These are phyloP conservation scores for Pomacea canaliculata DNA, from an alignment of 2,888 invertebrate genomes.

Conservation along the genomic window DNA sequence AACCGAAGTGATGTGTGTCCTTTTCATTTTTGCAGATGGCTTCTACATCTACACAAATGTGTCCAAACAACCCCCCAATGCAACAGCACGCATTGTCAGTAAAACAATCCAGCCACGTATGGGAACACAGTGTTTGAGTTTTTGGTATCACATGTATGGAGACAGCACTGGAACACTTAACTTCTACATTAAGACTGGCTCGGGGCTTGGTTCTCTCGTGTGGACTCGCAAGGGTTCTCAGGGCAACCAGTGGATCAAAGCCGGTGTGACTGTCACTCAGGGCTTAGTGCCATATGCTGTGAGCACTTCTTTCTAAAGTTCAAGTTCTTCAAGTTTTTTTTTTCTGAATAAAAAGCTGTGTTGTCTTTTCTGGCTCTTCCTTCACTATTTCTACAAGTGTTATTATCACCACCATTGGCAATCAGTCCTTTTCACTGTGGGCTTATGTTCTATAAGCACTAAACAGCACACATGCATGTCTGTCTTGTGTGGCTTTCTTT, in stretches of 20 bases:
- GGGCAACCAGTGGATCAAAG: slow-evolving; percentile 55
- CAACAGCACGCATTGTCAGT: slow-evolving; percentile 70
- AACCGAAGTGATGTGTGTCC: too few species aligned
- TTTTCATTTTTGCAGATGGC: slow-evolving; percentile 31
- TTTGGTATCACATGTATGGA: slow-evolving; percentile 67
- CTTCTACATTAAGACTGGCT: slow-evolving; percentile 46
- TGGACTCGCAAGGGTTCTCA: slow-evolving; percentile 57
- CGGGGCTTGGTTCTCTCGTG: slow-evolving; percentile 38
- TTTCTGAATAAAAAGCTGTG: not conserved
- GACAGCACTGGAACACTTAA: slow-evolving; percentile 48
- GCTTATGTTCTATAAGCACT: too few species aligned
- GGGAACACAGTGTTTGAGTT: slow-evolving; percentile 48
- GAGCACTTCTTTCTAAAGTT: slow-evolving; percentile 5
- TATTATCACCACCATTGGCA: not conserved
- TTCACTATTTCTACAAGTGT: not conserved
- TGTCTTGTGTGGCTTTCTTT: too few species aligned
- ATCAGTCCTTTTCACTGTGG: too few species aligned
- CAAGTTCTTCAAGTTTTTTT: not conserved
- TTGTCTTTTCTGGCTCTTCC: too few species aligned
- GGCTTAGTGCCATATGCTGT: slow-evolving; percentile 22
- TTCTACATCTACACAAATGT: slow-evolving; percentile 59
- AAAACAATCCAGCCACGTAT: slow-evolving; percentile 33
- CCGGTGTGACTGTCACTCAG: slow-evolving; percentile 42
- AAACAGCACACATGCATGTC: too few species aligned
- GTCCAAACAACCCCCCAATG: slow-evolving; percentile 74